Conservation (phyloP, 2,797 vertebrate genomes). For the Paedocypris micromegethes region DNA sequence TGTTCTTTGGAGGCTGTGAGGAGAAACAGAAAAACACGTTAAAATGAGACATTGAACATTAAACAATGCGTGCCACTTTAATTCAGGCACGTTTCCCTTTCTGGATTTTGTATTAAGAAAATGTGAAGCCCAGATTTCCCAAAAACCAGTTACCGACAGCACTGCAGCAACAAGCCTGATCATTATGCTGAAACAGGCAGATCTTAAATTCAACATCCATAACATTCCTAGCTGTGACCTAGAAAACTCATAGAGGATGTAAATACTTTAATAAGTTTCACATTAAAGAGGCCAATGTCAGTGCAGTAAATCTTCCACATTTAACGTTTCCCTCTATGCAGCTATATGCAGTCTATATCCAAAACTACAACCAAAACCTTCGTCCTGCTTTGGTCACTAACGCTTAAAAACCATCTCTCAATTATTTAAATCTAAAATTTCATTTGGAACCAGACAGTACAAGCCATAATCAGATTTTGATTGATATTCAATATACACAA, state of each 20-base stretch:
- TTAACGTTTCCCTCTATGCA: neutral
- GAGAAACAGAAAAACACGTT: slow-evolving; percentile 29
- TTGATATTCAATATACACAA: too few relatives aligned
- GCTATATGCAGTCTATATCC: too few relatives aligned
- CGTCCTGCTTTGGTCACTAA: too few relatives aligned
- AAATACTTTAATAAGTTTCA: slow-evolving; percentile 32
- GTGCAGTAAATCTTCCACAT: slow-evolving; percentile 8
- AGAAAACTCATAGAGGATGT: slow-evolving; percentile 15
- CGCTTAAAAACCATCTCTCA: too few relatives aligned
- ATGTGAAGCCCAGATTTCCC: slow-evolving; percentile 8
- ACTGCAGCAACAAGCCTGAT: slow-evolving; percentile 1
- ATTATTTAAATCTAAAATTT: too few relatives aligned
- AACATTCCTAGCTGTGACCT: slow-evolving; percentile 25
- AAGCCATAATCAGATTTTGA: too few relatives aligned
- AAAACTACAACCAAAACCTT: too few relatives aligned
- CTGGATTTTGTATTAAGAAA: slow-evolving; percentile 21
- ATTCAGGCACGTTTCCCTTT: slow-evolving; percentile 10
- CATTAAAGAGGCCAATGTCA: slow-evolving; percentile 11
- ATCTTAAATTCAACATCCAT: slow-evolving; percentile 9
- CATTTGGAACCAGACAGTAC: too few relatives aligned
- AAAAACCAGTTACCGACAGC: slow-evolving; percentile 18
- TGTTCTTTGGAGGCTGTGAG: slow-evolving; percentile 90
- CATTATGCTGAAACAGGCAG: neutral
- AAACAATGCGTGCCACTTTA: too few relatives aligned
- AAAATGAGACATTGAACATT: neutral